Conservation (phyloP, 2,797 vertebrate species). For the Helicolenus hilgendorfi region DNA sequence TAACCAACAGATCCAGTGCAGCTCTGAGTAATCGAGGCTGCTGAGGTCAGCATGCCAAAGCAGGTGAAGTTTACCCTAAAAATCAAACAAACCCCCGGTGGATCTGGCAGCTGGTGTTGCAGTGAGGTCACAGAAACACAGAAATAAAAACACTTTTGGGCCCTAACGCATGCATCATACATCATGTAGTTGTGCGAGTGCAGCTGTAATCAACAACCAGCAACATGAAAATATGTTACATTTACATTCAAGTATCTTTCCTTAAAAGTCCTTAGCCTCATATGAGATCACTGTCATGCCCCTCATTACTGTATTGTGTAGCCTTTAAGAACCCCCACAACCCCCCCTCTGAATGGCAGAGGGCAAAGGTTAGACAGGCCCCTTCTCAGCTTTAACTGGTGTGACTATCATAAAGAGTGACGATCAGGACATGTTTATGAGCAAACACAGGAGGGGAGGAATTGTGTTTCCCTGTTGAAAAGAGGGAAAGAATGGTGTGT, state of each 20-base stretch:
- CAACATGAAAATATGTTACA: background rate
- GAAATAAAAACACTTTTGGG: slow-evolving; percentile 33
- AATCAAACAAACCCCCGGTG: slow-evolving; percentile 15
- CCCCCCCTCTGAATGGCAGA: slow-evolving; percentile 8
- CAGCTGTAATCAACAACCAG: slow-evolving; percentile 16
- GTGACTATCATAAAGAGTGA: slow-evolving; percentile 28
- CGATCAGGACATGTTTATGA: slow-evolving; percentile 62
- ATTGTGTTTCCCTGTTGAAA: slow-evolving; percentile 41
- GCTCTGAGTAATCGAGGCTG: slow-evolving; percentile 51
- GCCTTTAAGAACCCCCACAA: background rate
- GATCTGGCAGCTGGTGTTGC: slow-evolving; percentile 48
- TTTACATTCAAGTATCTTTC: background rate
- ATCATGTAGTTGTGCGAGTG: slow-evolving; percentile 2
- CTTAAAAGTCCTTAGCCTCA: background rate
- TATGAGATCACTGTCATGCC: slow-evolving; percentile 2
- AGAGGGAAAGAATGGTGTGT: slow-evolving; percentile 9
- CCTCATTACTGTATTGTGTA: slow-evolving; percentile 34
- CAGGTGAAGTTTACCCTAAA: slow-evolving; percentile 56
- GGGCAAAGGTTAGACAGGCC: slow-evolving; percentile 42
- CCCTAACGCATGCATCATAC: background rate
- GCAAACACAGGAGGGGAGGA: slow-evolving; percentile 45
- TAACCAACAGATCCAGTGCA: slow-evolving; percentile 44
- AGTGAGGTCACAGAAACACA: slow-evolving; percentile 47
- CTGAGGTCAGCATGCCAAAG: slow-evolving; percentile 59
- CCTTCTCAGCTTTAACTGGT: slow-evolving; percentile 4